Base-by-base conservation (phyloP, 1,140 invertebrate species). In the Saccostrea echinata region DNA sequence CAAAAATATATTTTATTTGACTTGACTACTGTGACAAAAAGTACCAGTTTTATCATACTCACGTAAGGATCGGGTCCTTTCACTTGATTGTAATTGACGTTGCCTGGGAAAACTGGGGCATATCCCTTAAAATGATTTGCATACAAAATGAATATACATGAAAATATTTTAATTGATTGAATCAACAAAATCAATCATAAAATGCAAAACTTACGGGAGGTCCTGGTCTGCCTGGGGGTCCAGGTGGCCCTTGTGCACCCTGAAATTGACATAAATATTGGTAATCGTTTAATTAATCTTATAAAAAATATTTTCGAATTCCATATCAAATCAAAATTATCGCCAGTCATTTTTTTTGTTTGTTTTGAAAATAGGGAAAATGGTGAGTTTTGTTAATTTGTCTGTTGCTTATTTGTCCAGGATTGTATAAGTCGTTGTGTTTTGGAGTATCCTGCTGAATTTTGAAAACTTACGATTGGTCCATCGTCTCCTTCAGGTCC, bases 401-500 rank as follows among this genome's bases (percentile, higher is more conserved):
- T n/a, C n/a, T n/a, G n/a, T n/a, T n/a, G n/a, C n/a, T n/a, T 43
- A 3, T 43, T 43, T 0, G 43, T 43, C 9, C 43, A 43, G 43
- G 43, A 43, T 43, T 43, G 6, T 43, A 43, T 4, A 9, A 8
- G 0, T 43, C 6, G 6, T 43, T 43, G 43, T 6, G 43, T 43
- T 43, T 43, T 6, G 43, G 1, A 43, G 9, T 43, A 43, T 43
- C 4, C 43, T 43, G 43, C 43, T 43, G 43, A 43, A 9, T 1
- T 8, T 43, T 43, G 43, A 43, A 43, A 43, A 93, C 90, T 93
- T 91, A 93, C 93, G 30, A 87, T 85, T 21, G 89, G 83, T 80
- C 93, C 93, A 82, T 93, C 92, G 71, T 93, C 89, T 84, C 93
- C 93, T 61, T 92, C 83, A 21, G 92, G 88, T 92, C 93, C 93